Base-by-base conservation (phyloP, 2,888 invertebrate genomes). In the Lapara coniferarum region DNA sequence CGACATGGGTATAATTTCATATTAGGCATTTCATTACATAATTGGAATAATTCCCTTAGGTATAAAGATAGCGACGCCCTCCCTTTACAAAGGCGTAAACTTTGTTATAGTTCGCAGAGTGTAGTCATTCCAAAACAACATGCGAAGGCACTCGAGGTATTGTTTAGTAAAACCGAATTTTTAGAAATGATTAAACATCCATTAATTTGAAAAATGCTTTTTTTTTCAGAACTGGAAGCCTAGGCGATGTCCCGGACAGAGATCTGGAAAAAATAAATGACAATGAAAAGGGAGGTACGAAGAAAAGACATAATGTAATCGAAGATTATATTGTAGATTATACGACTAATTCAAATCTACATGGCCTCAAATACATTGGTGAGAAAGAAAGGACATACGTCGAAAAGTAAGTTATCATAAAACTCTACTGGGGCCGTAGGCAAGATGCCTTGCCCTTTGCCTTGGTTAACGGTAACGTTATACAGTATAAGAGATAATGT, bases 301-400 rank as follows among this genome's bases (percentile, higher is more conserved):
- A 51, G 37, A 63, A 59, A 67, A 13, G 49, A 19, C 58, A 7
- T 0, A 85, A 80, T 71, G 81, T 85, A 46, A 72, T 88, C 16
- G 91, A 90, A 83, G 94, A 94, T 58, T 95, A 95, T 75, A 85
- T 95, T 44, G 88, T 94, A 52, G 96, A 96, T 76, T 96, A 95
- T 75, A 95, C 95, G 12, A 90, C 93, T 19, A 95, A 95, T 77
- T 95, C 95, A 37, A 95, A 95, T 75, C 94, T 96, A 1, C 96
- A 96, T 75, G 96, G 96, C 8, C 89, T 96, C 1, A 94, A 94
- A 71, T 96, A 96, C 77, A 89, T 95, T 70, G 95, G 95, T 10
- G 95, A 95, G 77, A 92, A 91, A 71, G 94, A 94, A 69, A 86
- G 95, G 13, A 95, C 95, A 0, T 86, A 86, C 51, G 81, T 94